Evolutionary conservation across 2,888 invertebrate genomes (phyloP).

Genomic region (Heliconius ethilla): DNA sequence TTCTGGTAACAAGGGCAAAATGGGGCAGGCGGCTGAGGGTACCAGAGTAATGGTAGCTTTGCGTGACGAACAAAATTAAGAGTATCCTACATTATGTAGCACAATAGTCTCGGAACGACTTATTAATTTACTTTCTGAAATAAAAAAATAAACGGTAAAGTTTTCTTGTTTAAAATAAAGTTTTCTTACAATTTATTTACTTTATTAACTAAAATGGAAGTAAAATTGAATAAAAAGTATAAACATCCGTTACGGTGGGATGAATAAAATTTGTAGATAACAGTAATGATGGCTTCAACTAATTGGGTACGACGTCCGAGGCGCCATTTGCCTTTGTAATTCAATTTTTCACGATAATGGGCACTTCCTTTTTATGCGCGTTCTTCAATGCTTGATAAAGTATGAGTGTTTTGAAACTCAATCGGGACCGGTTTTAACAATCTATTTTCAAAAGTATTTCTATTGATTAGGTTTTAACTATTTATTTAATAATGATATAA

Average conservation of each 20-base stretch:
- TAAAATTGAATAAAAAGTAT: background rate
- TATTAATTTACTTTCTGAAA: background rate
- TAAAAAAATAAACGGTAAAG: background rate
- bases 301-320: slow-evolving; percentile 32
- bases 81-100: slow-evolving; percentile 54
- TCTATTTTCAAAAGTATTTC: background rate
- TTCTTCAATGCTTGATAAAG: slow-evolving; percentile 25
- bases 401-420: slow-evolving; percentile 15
- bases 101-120: slow-evolving; percentile 45
- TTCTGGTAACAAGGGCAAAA: slow-evolving; percentile 56
- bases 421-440: background rate
- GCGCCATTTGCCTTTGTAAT: slow-evolving; percentile 42
- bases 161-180: too few species aligned
- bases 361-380: slow-evolving; percentile 31
- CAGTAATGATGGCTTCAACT: slow-evolving; percentile 23
- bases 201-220: background rate
- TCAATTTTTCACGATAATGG: slow-evolving; percentile 44
- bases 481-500: too few species aligned
- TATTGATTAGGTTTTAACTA: background rate
- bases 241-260: background rate
- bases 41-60: slow-evolving; percentile 68
- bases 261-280: slow-evolving; percentile 10
- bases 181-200: background rate
- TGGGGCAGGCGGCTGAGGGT: slow-evolving; percentile 57
- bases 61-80: slow-evolving; percentile 64